Percentiles rank a stretch among this genome's conserved stretches.
These are phyloP conservation scores for Phortica variegata DNA, from an alignment of 1,140 invertebrate genomes.

Conservation along the genomic window DNA sequence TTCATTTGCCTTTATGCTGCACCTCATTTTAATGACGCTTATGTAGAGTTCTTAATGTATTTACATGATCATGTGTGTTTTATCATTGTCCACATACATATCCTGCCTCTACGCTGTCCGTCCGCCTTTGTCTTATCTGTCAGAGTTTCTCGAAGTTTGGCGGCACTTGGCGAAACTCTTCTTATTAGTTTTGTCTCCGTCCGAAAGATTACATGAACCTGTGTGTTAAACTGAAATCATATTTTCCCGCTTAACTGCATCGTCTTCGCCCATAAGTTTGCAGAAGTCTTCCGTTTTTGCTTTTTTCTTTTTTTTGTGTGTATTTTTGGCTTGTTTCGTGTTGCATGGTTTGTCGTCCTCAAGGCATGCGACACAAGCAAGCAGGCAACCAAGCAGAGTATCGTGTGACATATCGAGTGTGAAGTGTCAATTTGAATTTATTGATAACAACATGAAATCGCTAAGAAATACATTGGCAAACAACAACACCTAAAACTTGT, in stretches of 20 bases:
- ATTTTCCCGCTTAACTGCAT: slow-evolving; percentile 31
- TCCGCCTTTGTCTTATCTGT: too few relatives aligned
- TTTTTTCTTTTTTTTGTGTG: slow-evolving; percentile 27
- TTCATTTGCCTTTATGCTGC: slow-evolving; percentile 32
- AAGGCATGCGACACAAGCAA: too few relatives aligned
- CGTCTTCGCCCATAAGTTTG: neutral
- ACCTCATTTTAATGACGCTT: slow-evolving; percentile 47
- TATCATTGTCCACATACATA: slow-evolving; percentile 36
- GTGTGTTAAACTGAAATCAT: slow-evolving; percentile 55
- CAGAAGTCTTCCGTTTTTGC: slow-evolving; percentile 20
- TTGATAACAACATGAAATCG: slow-evolving; percentile 51
- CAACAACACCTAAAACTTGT: too few relatives aligned
- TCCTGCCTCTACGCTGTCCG: too few relatives aligned
- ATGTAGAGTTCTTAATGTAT: slow-evolving; percentile 36
- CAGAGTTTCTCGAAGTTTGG: too few relatives aligned
- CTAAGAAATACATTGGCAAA: neutral
- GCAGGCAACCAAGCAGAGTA: too few relatives aligned
- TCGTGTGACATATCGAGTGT: slow-evolving; percentile 57
- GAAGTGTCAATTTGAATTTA: slow-evolving; percentile 58
- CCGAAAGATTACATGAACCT: slow-evolving; percentile 58
- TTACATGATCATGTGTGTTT: slow-evolving; percentile 53
- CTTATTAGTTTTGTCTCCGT: slow-evolving; percentile 53
- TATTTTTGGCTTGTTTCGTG: neutral
- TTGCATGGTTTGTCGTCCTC: too few relatives aligned
- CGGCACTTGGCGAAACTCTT: slow-evolving; percentile 26